Percentiles rank a stretch among this genome's conserved stretches.
Evolutionary conservation across 2,797 vertebrate species (phyloP).

Genomic region (Ctenopoma kingsleyae): DNA sequence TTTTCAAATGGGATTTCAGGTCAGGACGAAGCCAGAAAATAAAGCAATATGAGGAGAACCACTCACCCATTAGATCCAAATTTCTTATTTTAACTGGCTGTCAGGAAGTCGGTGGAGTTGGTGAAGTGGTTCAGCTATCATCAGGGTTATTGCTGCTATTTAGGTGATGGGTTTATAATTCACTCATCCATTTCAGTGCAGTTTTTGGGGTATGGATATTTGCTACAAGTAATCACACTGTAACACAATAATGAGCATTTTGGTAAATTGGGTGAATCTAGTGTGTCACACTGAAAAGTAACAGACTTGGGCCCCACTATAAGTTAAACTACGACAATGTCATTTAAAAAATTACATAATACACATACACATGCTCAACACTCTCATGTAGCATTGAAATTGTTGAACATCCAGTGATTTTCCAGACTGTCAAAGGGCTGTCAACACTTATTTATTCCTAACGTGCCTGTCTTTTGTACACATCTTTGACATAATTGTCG

Average conservation of each 20-base stretch:
- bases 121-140: constrained; percentile 18
- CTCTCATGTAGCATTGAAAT: too few relatives aligned
- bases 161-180: constrained; percentile 19
- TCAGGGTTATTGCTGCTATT: constrained; percentile 25
- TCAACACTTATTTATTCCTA: background rate
- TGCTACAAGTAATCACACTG: background rate
- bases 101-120: constrained; percentile 10
- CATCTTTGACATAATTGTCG: too few relatives aligned
- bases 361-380: too few relatives aligned
- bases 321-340: background rate
- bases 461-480: too few relatives aligned
- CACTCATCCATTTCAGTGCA: constrained; percentile 13
- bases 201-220: constrained; percentile 17
- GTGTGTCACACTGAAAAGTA: background rate
- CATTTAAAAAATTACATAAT: too few relatives aligned
- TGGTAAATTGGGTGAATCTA: background rate
- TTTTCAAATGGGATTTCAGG: constrained; percentile 3
- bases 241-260: background rate
- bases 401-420: background rate
- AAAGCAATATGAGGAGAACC: background rate
- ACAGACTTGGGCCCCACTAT: background rate
- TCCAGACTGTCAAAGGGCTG: background rate
- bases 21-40: constrained; percentile 2
- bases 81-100: constrained; percentile 9
- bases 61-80: background rate